Percentiles rank a stretch among this genome's conserved stretches.
Evolutionary conservation across 1,140 invertebrate genomes (phyloP).

Genomic region (Gryon sp.): DNA sequence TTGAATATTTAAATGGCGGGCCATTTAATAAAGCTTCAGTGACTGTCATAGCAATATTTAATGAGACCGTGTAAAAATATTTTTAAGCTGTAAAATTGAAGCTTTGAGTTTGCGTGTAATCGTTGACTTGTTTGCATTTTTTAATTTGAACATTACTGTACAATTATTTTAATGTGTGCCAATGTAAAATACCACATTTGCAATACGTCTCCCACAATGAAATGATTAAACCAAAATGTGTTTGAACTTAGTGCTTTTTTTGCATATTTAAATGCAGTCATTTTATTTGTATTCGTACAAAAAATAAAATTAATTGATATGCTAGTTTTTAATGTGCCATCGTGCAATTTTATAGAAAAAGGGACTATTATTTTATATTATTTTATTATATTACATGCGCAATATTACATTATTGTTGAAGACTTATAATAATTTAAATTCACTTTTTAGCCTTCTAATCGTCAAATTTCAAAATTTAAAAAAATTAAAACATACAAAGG

Average conservation of each 20-base stretch:
- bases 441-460: too few relatives aligned
- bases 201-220: constrained; percentile 21
- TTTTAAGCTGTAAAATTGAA: background rate
- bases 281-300: too few relatives aligned
- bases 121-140: too few relatives aligned
- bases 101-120: background rate
- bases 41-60: background rate
- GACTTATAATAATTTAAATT: too few relatives aligned
- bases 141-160: background rate
- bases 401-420: constrained; percentile 17
- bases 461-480: too few relatives aligned
- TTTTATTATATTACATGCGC: constrained; percentile 8
- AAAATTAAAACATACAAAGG: too few relatives aligned
- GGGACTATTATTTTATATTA: constrained; percentile 6
- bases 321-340: constrained; percentile 2
- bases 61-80: too few relatives aligned
- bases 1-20: constrained; percentile 40
- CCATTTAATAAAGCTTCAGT: background rate
- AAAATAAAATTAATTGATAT: too few relatives aligned
- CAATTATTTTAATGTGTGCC: constrained; percentile 17
- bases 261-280: too few relatives aligned
- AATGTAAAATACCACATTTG: constrained; percentile 22
- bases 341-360: constrained; percentile 1
- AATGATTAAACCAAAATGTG: background rate
- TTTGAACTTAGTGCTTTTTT: constrained; percentile 1